These are phyloP conservation scores for Drosophila borborema DNA, from an alignment of 2,888 invertebrate species.

Conservation along the genomic window DNA sequence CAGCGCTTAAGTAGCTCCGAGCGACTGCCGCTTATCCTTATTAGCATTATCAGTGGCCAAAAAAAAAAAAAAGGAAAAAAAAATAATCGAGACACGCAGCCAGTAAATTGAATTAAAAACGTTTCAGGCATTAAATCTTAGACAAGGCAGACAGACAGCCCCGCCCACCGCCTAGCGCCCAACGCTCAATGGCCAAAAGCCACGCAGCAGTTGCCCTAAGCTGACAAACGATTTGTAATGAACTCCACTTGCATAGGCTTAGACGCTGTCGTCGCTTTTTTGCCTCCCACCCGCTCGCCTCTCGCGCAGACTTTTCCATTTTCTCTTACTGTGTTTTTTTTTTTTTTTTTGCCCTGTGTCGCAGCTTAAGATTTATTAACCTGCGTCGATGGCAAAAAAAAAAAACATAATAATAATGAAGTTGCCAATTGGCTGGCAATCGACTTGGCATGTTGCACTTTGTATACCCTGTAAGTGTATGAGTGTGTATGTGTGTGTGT, in stretches of 20 bases:
- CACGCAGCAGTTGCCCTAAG: conserved; percentile 48
- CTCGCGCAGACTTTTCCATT: conserved; percentile 40
- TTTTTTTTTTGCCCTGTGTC: conserved; percentile 44
- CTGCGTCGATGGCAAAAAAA: conserved; percentile 49
- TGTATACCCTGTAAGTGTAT: conserved; percentile 34
- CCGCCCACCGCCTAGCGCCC: not conserved
- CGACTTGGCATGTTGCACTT: not conserved
- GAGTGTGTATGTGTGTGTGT: not conserved
- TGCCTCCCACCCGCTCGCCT: not conserved
- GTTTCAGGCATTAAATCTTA: conserved; percentile 75
- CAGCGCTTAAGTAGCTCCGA: conserved; percentile 47
- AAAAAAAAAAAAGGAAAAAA: conserved; percentile 25
- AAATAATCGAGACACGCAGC: conserved; percentile 69
- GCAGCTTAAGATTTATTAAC: conserved; percentile 81
- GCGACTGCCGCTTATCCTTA: conserved; percentile 72
- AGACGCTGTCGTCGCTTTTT: conserved; percentile 49
- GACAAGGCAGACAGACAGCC: conserved; percentile 18
- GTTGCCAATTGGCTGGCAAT: conserved; percentile 34
- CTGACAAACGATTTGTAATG: conserved; percentile 82
- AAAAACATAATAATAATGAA: conserved; percentile 49
- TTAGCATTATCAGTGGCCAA: conserved; percentile 77
- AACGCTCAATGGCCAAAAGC: conserved; percentile 4
- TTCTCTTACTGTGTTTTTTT: conserved; percentile 21
- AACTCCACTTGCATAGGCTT: conserved; percentile 71
- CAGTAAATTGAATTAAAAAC: conserved; percentile 78